A percentile compares a stretch with the other conserved stretches of the same genome.
phyloP scores from a whole-genome alignment of 2,797 vertebrate species.

The Sebastes wilsoni region DNA sequence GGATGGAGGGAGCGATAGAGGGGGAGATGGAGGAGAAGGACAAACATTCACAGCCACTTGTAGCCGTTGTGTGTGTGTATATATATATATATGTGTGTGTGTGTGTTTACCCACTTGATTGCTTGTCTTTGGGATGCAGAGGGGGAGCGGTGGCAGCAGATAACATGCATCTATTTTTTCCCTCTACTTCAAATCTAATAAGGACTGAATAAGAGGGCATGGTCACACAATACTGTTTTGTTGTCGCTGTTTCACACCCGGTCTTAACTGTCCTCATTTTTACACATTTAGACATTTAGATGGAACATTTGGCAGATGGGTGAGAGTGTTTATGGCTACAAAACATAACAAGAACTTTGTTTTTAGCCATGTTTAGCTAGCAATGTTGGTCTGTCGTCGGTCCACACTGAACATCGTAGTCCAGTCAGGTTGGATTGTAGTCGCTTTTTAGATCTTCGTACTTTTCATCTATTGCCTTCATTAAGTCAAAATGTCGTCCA shows the following conservation, averaged over 20 bases:
- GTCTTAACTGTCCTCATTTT: not conserved
- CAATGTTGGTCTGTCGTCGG: not conserved
- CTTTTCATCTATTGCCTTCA: not conserved
- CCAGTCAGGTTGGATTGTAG: not conserved
- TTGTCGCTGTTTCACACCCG: not conserved
- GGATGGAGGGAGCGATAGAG: constrained; percentile 30
- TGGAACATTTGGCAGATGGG: not conserved
- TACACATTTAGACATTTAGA: not conserved
- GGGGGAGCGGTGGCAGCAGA: not conserved
- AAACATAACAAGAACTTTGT: not conserved
- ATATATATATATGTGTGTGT: constrained; percentile 34
- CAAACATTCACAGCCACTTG: constrained; percentile 59
- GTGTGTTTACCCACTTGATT: constrained; percentile 64
- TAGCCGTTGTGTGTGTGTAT: constrained; percentile 17
- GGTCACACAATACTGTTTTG: not conserved
- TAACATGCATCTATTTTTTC: constrained; percentile 16
- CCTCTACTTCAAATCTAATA: constrained; percentile 17
- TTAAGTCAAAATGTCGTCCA: not conserved
- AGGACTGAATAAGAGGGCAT: not conserved
- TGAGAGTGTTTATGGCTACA: not conserved
- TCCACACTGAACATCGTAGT: not conserved
- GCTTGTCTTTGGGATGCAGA: constrained; percentile 51
- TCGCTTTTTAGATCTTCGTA: not conserved
- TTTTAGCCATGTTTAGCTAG: not conserved
- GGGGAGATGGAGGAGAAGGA: constrained; percentile 38